Percentiles rank a stretch among this genome's conserved stretches.
phyloP scores from a whole-genome alignment of 2,797 vertebrate species.

The Somateria mollissima region DNA sequence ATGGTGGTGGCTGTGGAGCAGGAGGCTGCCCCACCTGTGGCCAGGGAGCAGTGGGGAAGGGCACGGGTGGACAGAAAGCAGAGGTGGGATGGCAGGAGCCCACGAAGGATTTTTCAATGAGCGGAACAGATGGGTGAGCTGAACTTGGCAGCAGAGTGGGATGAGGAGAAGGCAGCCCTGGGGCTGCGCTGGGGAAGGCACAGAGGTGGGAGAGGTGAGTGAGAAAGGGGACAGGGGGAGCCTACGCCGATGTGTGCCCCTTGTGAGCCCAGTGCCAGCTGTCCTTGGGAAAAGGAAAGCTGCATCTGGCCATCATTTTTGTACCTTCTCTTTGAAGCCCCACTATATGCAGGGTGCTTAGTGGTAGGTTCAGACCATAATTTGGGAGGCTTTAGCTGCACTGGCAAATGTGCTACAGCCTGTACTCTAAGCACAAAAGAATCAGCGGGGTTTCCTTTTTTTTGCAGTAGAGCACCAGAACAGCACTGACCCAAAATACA shows the following conservation, averaged over 20 bases:
- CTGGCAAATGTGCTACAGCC: background rate
- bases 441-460: background rate
- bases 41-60: background rate
- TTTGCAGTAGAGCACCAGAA: background rate
- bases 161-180: background rate
- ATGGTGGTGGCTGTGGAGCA: background rate
- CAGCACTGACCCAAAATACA: background rate
- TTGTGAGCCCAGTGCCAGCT: background rate
- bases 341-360: accelerated
- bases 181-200: background rate
- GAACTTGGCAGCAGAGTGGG: background rate
- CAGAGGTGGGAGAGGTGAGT: background rate
- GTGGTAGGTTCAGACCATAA: accelerated
- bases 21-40: background rate
- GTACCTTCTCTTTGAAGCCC: background rate
- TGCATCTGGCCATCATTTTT: accelerated
- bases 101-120: background rate
- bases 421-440: accelerated
- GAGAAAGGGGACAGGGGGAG: accelerated
- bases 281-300: background rate
- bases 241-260: background rate
- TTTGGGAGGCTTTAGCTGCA: background rate
- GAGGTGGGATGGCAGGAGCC: background rate
- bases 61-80: background rate
- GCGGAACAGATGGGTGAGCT: background rate